Percentiles rank a stretch among this genome's conserved stretches.
phyloP scores from a whole-genome alignment of 92 coral and sea anemone species.

The Blastomussa wellsi region DNA sequence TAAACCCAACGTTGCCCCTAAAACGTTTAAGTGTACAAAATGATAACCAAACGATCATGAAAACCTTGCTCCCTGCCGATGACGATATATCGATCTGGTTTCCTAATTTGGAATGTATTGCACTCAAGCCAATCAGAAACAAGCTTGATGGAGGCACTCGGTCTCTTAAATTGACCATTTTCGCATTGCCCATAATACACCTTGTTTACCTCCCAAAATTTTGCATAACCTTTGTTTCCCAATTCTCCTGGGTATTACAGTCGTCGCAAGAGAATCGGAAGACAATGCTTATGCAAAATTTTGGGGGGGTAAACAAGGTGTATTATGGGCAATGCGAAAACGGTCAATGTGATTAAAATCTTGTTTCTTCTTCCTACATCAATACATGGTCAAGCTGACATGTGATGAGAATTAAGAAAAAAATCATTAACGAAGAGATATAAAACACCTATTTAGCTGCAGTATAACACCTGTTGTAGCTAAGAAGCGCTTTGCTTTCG shows the following conservation, averaged over 20 bases:
- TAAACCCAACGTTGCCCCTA: not conserved
- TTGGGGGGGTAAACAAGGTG: no score
- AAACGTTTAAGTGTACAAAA: not conserved
- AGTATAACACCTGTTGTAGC: not conserved
- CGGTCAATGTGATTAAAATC: not conserved
- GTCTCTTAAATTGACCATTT: no score
- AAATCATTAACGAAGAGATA: not conserved
- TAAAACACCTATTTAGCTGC: not conserved
- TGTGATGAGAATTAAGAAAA: not conserved
- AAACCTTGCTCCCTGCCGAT: not conserved
- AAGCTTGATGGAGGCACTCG: not conserved
- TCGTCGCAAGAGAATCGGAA: no score
- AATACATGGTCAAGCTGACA: not conserved
- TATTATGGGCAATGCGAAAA: no score
- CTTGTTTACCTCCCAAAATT: no score
- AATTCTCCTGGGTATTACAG: no score
- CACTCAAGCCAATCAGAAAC: not conserved
- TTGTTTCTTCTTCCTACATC: not conserved
- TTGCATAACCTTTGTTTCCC: no score
- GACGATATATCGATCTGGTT: not conserved
- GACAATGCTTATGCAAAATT: no score
- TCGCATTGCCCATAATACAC: no score
- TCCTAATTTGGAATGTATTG: not conserved
- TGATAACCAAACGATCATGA: not conserved
- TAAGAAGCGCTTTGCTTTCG: not conserved